Evolutionary conservation across 2,797 vertebrate species (phyloP).

Genomic region (Melanotaenia parkinsoni): DNA sequence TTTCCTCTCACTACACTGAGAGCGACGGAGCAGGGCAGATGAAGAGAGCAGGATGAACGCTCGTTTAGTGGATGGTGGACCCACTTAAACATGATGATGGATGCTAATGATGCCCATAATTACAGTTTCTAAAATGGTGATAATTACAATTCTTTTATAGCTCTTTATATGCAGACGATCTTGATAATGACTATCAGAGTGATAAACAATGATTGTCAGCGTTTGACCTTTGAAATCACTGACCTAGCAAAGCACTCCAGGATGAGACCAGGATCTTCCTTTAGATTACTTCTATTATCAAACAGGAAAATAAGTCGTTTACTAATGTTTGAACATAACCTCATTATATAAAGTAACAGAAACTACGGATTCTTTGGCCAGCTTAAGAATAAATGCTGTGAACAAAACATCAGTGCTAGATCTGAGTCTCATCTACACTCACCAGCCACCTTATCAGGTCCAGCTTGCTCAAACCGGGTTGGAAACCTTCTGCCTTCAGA

Average conservation of each 20-base stretch:
- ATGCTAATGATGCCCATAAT: slow-evolving; percentile 79
- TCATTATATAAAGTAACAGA: not conserved
- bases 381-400: not conserved
- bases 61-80: slow-evolving; percentile 73
- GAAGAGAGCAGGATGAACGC: slow-evolving; percentile 55
- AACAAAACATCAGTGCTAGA: not conserved
- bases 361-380: not conserved
- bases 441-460: not conserved
- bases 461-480: too few species aligned
- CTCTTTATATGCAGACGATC: slow-evolving; percentile 65
- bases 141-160: slow-evolving; percentile 77
- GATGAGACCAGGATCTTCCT: slow-evolving; percentile 33
- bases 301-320: slow-evolving; percentile 16
- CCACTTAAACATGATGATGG: slow-evolving; percentile 76
- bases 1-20: slow-evolving; percentile 39
- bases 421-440: not conserved
- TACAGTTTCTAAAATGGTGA: slow-evolving; percentile 74
- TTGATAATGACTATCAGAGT: slow-evolving; percentile 58
- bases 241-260: slow-evolving; percentile 34
- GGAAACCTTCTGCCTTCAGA: too few species aligned
- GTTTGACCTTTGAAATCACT: slow-evolving; percentile 66
- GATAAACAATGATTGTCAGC: slow-evolving; percentile 65
- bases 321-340: slow-evolving; percentile 8
- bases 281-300: slow-evolving; percentile 24
- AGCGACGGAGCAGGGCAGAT: slow-evolving; percentile 50